Percentiles rank a stretch among this genome's conserved stretches.
Evolutionary conservation across 1,140 invertebrate genomes (phyloP).

Genomic region (Halotydeus destructor): DNA sequence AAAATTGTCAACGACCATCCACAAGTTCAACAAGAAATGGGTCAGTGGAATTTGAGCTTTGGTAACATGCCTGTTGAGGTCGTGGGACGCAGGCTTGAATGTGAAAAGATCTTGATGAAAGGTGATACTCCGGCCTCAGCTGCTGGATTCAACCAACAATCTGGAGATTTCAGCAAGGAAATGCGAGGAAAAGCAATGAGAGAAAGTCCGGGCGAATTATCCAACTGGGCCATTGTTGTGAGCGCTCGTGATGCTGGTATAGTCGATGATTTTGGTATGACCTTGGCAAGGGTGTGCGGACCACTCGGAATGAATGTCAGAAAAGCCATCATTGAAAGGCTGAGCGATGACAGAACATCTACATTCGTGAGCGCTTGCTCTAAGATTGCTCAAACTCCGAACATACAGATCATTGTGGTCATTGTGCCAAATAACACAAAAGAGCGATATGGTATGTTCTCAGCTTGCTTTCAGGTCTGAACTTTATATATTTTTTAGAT

Average conservation of each 20-base stretch:
- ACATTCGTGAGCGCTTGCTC: neutral
- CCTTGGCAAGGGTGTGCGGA: conserved; percentile 19
- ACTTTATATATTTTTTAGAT: too few relatives aligned
- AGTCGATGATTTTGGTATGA: conserved; percentile 19
- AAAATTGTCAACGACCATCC: conserved; percentile 20
- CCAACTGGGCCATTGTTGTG: conserved; percentile 43
- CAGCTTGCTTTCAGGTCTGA: too few relatives aligned
- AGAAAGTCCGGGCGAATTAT: conserved; percentile 31
- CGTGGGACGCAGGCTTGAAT: conserved; percentile 22
- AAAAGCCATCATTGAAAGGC: conserved; percentile 15
- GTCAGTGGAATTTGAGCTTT: conserved; percentile 26
- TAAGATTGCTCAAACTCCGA: conserved; percentile 5
- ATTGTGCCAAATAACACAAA: conserved; percentile 41
- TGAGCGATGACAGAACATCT: neutral
- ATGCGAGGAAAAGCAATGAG: conserved; percentile 19
- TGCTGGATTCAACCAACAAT: conserved; percentile 16
- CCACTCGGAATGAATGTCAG: conserved; percentile 25
- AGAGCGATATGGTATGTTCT: conserved; percentile 56
- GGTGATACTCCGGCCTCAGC: conserved; percentile 24
- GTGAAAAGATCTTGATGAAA: conserved; percentile 23
- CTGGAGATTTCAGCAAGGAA: conserved; percentile 15
- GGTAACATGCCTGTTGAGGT: conserved; percentile 23
- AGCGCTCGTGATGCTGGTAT: conserved; percentile 30
- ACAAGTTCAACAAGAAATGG: conserved; percentile 24
- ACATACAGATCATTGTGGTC: conserved; percentile 30